Base-by-base conservation (phyloP, 2,888 invertebrate genomes). In the Drosophila emarginata region DNA sequence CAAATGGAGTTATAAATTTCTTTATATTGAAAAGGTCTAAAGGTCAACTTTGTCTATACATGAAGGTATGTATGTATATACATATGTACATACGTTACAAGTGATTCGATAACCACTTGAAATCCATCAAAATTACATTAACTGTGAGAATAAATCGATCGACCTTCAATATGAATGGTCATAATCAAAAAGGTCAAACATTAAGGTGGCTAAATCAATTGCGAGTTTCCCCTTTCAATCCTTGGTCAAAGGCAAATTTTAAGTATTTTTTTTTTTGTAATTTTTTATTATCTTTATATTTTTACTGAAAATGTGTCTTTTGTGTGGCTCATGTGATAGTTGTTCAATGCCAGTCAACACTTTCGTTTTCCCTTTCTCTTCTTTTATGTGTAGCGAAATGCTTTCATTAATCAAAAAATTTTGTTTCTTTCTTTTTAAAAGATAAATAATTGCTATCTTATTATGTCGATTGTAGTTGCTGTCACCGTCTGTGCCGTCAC, bases 381-480 rank as follows among this genome's bases (percentile, higher is more conserved):
- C 64, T 26, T 62, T 53, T 58, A 7, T 77, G 67, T 76, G 77
- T 62, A 65, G 77, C 82, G 74, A 77, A 66, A 64, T 76, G 80
- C 72, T 80, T 84, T 87, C 82, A 82, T 82, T 82, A 82, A 82
- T 82, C 82, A 82, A 83, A 81, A 60, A 87, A 77, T 56, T 63
- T 11, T 61, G 14, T 18, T 18, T 52, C 57, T 14, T 23, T n/a
- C n/a, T n/a, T 37, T 15, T 28, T n/a, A n/a, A 66, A 60, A 72
- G 74, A 82, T 82, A 82, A 82, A 82, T 87, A 82, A 82, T 82
- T 82, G 87, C 85, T 78, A 82, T 82, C 82, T 87, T 82, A 82
- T 87, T 82, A 82, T 82, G 81, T 64, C 87, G 82, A 82, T 84
- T 82, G 85, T 82, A 87, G 82, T 87, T 72, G 85, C 85, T 87